Base-by-base conservation (phyloP, 2,888 invertebrate species). In the Carterocephalus palaemon region DNA sequence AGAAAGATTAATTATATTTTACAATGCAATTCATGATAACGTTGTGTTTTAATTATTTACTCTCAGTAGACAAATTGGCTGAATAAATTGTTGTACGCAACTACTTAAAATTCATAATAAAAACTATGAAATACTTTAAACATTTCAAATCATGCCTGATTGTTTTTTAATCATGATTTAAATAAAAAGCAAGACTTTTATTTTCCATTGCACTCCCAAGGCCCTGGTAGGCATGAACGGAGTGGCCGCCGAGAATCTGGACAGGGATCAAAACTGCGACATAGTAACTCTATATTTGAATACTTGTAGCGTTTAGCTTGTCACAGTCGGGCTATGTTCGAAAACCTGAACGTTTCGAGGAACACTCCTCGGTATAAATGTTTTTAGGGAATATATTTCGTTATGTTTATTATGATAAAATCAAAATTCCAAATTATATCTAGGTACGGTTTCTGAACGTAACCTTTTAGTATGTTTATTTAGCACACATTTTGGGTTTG, bases 381-480 rank as follows among this genome's bases (percentile, higher is more conserved):
- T 7, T 7, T 17, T 12, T 41, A 47, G 47, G 45, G 37, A 28
- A 22, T 34, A 46, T 28, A 8, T 52, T 48, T 59, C 26, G 13
- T 39, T n/a, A 5, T 19, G 2, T n/a, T 38, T 19, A 17, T 32
- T 49, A 26, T 51, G 50, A 54, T 58, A 56, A 56, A 60, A 64
- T 57, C 42, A 64, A 70, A 68, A 51, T 62, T 60, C 53, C 29
- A 62, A 59, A 60, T 59, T 54, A 52, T 53, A 40, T 52, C 51
- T 72, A 74, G 75, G 67, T 60, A 59, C 63, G 84, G 83, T 85
- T 85, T 85, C 82, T 85, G 85, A 85, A 85, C 84, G 82, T 85
- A 85, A 75, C 84, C 84, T 82, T 75, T 54, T 43, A 39, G 45
- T 43, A 19, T 52, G 33, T 51, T 26, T 46, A 41, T 34, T 52